A percentile compares a stretch with the other conserved stretches of the same genome.
phyloP scores from a whole-genome alignment of 2,113 vertebrate genomes.

The Stomatorhinus ivindoensis region DNA sequence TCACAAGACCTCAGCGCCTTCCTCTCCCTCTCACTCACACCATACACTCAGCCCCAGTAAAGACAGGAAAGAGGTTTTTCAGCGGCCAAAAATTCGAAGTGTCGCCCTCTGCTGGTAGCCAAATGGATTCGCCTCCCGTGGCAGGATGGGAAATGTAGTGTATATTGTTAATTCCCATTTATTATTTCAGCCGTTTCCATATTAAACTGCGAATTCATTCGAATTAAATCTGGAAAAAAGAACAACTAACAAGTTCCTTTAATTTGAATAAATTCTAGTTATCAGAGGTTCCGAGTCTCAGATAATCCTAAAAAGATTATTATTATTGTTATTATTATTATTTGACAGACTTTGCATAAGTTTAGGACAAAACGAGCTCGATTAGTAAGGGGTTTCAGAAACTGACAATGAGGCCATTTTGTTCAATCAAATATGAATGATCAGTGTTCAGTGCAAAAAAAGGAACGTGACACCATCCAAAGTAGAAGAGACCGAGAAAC shows the following conservation, averaged over 20 bases:
- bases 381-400: background rate
- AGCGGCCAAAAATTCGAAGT: background rate
- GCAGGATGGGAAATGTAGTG: constrained; percentile 22
- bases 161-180: background rate
- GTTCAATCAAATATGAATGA: background rate
- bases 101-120: constrained; percentile 33
- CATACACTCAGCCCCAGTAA: constrained; percentile 32
- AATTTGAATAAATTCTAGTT: background rate
- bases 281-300: background rate
- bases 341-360: background rate
- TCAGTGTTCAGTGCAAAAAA: background rate
- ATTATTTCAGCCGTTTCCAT: background rate
- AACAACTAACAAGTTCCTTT: background rate
- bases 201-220: background rate
- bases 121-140: background rate
- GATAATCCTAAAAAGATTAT: background rate
- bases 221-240: background rate
- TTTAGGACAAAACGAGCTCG: background rate
- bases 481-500: background rate
- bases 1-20: constrained; percentile 34
- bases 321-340: background rate
- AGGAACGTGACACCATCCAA: background rate
- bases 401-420: background rate
- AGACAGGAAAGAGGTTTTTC: constrained; percentile 15
- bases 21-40: constrained; percentile 33